These are phyloP conservation scores for Malthinus flaveolus DNA, from an alignment of 2,888 invertebrate species.

Conservation along the genomic window DNA sequence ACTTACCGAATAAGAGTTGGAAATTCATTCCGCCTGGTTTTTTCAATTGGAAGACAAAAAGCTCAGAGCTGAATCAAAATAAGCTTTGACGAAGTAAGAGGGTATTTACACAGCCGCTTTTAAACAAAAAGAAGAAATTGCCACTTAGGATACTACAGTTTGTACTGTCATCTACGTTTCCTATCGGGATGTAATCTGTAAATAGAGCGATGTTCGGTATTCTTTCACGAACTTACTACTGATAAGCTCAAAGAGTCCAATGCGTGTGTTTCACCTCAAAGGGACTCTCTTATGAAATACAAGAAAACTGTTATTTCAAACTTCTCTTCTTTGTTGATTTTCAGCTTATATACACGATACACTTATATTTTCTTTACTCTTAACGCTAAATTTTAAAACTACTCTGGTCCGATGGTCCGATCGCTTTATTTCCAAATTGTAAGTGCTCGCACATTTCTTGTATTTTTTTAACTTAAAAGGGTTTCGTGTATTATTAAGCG, in stretches of 20 bases:
- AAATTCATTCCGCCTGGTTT: slow-evolving; percentile 47
- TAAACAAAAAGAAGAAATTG: slow-evolving; percentile 49
- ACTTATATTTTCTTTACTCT: too few species aligned
- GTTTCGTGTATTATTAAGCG: too few species aligned
- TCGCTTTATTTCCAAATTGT: too few species aligned
- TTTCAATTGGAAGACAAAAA: slow-evolving; percentile 48
- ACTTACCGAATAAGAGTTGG: slow-evolving; percentile 51
- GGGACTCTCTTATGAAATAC: slow-evolving; percentile 18
- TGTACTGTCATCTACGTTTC: slow-evolving; percentile 42
- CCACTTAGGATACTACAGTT: slow-evolving; percentile 45
- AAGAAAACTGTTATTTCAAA: slow-evolving; percentile 22
- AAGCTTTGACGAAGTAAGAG: slow-evolving; percentile 43
- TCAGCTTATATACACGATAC: neutral
- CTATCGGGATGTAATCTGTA: slow-evolving; percentile 50
- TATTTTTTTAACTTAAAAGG: too few species aligned
- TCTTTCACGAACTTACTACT: slow-evolving; percentile 19
- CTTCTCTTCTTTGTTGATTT: slow-evolving; percentile 15
- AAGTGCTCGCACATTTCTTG: too few species aligned
- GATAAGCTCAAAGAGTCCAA: slow-evolving; percentile 39
- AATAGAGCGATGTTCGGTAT: slow-evolving; percentile 41
- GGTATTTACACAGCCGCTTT: slow-evolving; percentile 48
- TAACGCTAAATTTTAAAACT: too few species aligned
- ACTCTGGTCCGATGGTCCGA: too few species aligned
- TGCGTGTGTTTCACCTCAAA: slow-evolving; percentile 26
- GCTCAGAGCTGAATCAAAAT: slow-evolving; percentile 43